Base-by-base conservation (phyloP, 2,113 vertebrate species). In the Pelmatolapia mariae region DNA sequence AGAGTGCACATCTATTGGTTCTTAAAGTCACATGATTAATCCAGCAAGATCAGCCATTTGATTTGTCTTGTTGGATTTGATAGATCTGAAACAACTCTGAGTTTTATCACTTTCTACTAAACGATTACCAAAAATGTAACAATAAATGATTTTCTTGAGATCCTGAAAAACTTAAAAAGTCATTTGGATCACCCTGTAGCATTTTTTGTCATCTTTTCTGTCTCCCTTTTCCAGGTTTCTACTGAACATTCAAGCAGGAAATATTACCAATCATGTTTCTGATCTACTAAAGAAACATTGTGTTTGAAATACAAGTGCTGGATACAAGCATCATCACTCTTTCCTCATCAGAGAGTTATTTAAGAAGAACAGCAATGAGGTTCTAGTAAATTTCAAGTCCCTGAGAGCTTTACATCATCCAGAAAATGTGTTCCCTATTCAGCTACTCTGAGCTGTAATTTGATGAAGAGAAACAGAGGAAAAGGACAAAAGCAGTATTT, bases 401-500 rank as follows among this genome's bases (percentile, higher is more conserved):
- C 3, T 33, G 26, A 12, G 73, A 78, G 10, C 26, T 78, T 78
- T n/a, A 78, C 29, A 78, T 50, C 45, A n/a, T 76, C 6, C 15
- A 31, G 71, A 3, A 76, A 50, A 50, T 50, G 0, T 19, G 10
- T 19, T 1, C 10, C 73, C 47, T 19, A 33, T 52, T 52, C 18
- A 78, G 73, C 26, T 8, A 78, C 73, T 1, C 47, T n/a, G 26
- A 52, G 2, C 16, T 1, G 29, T 13, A 36, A 36, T 68, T 53
- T 76, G 18, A 53, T 63, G 10, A 45, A 15, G 7, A 52, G 43
- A 10, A 82, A 50, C 4, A 16, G 10, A 78, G 29, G 5, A 50
- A 26, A 53, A 29, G 5, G 4, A n/a, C 19, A 3, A 68, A 59
- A 86, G 22, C 8, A 7, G 12, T 63, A 94, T 95, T 95, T 89